phyloP scores from a whole-genome alignment of 2,113 vertebrate species.

The Coptodon bakossiorum region DNA sequence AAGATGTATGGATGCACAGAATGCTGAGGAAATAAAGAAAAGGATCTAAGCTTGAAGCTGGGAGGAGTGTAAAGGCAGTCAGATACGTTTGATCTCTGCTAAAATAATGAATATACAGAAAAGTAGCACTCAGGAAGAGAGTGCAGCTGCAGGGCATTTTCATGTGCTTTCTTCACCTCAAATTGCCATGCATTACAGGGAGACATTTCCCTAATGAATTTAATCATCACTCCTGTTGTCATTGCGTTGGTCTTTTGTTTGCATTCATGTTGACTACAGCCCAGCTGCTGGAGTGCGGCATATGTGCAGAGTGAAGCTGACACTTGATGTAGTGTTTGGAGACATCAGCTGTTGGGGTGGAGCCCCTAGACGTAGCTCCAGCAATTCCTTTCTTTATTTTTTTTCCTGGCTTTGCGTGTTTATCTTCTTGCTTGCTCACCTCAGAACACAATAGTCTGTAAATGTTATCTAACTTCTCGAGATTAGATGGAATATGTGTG shows the following conservation, averaged over 20 bases:
- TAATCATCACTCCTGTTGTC: conserved; percentile 26
- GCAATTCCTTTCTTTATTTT: neutral
- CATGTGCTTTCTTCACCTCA: conserved; percentile 3
- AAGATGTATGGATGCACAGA: neutral
- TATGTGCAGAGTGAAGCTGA: neutral
- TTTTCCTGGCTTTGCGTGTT: accelerated
- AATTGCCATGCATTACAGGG: conserved; percentile 8
- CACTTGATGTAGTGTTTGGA: neutral
- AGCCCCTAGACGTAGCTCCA: neutral
- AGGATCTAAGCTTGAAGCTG: neutral
- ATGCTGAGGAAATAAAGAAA: neutral
- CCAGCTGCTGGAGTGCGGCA: neutral
- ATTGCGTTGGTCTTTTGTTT: conserved; percentile 10
- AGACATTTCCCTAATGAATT: conserved; percentile 26
- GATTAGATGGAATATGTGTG: neutral
- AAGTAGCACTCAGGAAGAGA: neutral
- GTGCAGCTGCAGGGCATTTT: conserved; percentile 9
- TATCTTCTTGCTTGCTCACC: neutral
- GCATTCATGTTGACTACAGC: neutral
- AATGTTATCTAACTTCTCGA: neutral
- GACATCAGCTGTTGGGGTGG: conserved; percentile 3
- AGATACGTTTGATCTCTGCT: neutral
- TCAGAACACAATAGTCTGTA: neutral
- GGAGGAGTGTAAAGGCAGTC: neutral
- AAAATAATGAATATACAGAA: neutral